Evolutionary conservation across 2,888 invertebrate species (phyloP).

Genomic region (Plemyria rubiginata): DNA sequence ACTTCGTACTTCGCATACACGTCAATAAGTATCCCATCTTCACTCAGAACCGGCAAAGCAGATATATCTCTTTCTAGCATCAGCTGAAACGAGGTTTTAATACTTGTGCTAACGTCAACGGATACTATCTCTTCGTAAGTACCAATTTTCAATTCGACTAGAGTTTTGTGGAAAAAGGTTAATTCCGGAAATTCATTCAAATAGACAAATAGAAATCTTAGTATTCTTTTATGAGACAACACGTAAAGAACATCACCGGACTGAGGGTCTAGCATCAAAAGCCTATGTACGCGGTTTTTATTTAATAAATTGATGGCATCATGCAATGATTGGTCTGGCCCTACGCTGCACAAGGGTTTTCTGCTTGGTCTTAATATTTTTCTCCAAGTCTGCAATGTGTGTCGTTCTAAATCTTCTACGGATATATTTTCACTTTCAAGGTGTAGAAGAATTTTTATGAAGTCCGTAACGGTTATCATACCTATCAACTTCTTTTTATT

Average conservation of each 20-base stretch:
- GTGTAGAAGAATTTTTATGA: conserved; percentile 75
- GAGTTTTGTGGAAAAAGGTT: conserved; percentile 77
- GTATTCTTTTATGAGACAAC: conserved; percentile 77
- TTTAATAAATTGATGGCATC: conserved; percentile 77
- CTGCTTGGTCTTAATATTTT: conserved; percentile 71
- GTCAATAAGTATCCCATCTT: conserved; percentile 70
- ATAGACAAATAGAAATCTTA: conserved; percentile 79
- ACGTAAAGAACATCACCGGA: conserved; percentile 78
- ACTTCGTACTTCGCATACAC: conserved; percentile 83
- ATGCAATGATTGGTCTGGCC: conserved; percentile 77
- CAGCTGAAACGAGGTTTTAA: conserved; percentile 75
- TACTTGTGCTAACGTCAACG: conserved; percentile 70
- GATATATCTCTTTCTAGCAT: conserved; percentile 78
- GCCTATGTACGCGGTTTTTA: conserved; percentile 76
- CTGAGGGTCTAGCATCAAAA: conserved; percentile 73
- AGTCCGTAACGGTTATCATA: conserved; percentile 81
- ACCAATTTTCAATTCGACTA: conserved; percentile 76
- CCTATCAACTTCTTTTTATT: conserved; percentile 75
- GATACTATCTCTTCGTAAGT: conserved; percentile 76
- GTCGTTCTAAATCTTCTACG: conserved; percentile 76
- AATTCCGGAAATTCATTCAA: conserved; percentile 80
- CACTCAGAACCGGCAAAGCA: conserved; percentile 76
- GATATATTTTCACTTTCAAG: conserved; percentile 72
- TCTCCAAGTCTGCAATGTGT: conserved; percentile 78
- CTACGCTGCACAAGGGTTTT: conserved; percentile 71